Conservation (phyloP, 2,888 invertebrate genomes). For the Leptinotarsa rubiginosa region DNA sequence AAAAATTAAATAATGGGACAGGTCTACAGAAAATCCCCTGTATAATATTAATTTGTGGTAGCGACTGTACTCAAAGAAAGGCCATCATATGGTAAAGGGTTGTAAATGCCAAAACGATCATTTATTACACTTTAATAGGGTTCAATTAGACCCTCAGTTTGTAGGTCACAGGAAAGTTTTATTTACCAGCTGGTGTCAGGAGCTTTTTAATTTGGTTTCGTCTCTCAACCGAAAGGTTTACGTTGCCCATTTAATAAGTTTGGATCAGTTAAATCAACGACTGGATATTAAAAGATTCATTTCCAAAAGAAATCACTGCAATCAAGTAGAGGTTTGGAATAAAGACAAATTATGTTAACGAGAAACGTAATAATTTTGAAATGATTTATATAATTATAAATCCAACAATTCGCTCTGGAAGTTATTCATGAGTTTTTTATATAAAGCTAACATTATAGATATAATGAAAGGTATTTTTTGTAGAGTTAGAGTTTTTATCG, state of each 20-base stretch:
- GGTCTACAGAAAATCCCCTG: not conserved
- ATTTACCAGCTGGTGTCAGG: slow-evolving; percentile 45
- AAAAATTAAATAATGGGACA: no score
- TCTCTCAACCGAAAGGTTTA: not conserved
- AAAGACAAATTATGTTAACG: no score
- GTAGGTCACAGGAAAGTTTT: slow-evolving; percentile 43
- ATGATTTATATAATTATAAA: no score
- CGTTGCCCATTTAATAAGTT: not conserved
- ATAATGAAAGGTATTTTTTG: no score
- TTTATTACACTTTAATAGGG: slow-evolving; percentile 57
- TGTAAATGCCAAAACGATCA: slow-evolving; percentile 52
- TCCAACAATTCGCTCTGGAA: no score
- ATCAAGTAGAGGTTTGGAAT: not conserved
- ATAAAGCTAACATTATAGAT: no score
- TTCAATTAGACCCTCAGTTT: slow-evolving; percentile 50
- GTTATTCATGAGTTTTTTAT: no score
- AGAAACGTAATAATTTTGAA: no score
- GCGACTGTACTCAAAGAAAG: slow-evolving; percentile 18
- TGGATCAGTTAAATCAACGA: not conserved
- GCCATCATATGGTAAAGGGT: slow-evolving; percentile 53
- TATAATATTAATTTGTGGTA: slow-evolving; percentile 5
- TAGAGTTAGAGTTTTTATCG: no score
- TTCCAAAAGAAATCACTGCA: not conserved
- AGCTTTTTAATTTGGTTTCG: slow-evolving; percentile 38
- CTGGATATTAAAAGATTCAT: not conserved